A percentile compares a stretch with the other conserved stretches of the same genome.
These are phyloP conservation scores for Gari tellinella DNA, from an alignment of 2,888 invertebrate genomes.

Conservation along the genomic window DNA sequence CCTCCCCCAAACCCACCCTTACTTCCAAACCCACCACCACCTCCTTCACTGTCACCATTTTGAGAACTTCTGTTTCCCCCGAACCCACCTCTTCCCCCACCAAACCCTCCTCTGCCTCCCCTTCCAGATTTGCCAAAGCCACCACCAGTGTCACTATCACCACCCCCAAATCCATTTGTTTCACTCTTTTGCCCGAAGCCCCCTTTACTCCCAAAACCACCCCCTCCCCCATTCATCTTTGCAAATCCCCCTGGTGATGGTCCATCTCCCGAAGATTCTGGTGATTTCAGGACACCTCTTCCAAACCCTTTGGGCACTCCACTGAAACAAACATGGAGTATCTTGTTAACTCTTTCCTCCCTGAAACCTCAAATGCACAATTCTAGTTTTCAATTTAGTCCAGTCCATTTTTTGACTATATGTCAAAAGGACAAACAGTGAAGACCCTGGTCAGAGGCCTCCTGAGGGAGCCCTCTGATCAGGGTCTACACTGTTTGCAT, in stretches of 20 bases:
- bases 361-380: too few relatives aligned
- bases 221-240: constrained; percentile 7
- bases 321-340: neutral
- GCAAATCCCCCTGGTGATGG: constrained; percentile 34
- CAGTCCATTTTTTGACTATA: too few relatives aligned
- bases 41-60: constrained; percentile 7
- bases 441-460: too few relatives aligned
- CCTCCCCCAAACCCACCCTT: neutral
- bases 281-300: constrained; percentile 63
- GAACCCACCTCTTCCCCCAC: constrained; percentile 24
- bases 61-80: constrained; percentile 34
- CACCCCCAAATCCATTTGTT: constrained; percentile 12
- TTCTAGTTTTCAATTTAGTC: too few relatives aligned
- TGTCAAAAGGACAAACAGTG: too few relatives aligned
- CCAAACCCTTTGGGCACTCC: constrained; percentile 60
- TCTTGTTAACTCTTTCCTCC: too few relatives aligned
- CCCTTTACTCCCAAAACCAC: constrained; percentile 14
- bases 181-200: constrained; percentile 28
- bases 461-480: too few relatives aligned
- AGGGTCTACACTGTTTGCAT: too few relatives aligned
- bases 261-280: constrained; percentile 40
- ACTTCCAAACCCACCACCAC: constrained; percentile 4
- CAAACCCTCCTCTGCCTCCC: neutral
- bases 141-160: neutral
- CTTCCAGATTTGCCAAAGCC: neutral